phyloP scores from a whole-genome alignment of 2,113 vertebrate genomes.

The Oreochromis niloticus region DNA sequence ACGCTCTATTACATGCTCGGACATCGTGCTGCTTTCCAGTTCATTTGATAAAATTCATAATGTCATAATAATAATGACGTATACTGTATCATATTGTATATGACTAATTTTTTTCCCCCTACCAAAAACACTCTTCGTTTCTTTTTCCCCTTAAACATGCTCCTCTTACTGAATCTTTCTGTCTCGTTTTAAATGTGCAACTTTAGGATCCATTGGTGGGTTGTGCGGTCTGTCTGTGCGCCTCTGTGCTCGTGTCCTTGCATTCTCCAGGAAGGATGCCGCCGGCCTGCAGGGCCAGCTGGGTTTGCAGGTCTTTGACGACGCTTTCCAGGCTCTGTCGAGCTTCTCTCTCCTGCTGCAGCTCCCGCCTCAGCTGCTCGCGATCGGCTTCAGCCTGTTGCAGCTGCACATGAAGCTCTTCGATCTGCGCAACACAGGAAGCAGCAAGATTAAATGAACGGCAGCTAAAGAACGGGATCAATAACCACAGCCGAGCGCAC shows the following conservation, averaged over 20 bases:
- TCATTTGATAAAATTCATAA: conserved; percentile 44
- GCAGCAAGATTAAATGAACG: not conserved
- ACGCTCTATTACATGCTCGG: conserved; percentile 53
- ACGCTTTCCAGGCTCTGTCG: conserved; percentile 90
- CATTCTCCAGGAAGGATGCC: conserved; percentile 33
- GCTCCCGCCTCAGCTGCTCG: conserved; percentile 87
- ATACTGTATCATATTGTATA: conserved; percentile 50
- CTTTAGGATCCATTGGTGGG: conserved; percentile 50
- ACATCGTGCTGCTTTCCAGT: conserved; percentile 64
- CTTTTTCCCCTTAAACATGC: conserved; percentile 62
- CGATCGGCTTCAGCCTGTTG: conserved; percentile 90
- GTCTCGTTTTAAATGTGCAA: conserved; percentile 30
- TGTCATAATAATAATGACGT: conserved; percentile 44
- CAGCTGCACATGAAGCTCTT: conserved; percentile 90
- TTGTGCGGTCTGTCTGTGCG: conserved; percentile 42
- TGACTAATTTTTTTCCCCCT: conserved; percentile 36
- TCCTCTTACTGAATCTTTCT: conserved; percentile 51
- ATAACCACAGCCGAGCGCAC: not conserved
- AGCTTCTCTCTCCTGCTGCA: conserved; percentile 87
- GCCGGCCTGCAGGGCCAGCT: conserved; percentile 79
- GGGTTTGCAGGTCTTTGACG: conserved; percentile 90
- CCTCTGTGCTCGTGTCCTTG: conserved; percentile 45
- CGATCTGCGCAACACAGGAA: conserved; percentile 74
- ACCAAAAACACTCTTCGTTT: conserved; percentile 23
- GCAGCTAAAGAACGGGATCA: not conserved